Evolutionary conservation across 2,113 vertebrate genomes (phyloP), one percentile per base, ranked within the genome.

Genomic region (Cebidichthys violaceus): DNA sequence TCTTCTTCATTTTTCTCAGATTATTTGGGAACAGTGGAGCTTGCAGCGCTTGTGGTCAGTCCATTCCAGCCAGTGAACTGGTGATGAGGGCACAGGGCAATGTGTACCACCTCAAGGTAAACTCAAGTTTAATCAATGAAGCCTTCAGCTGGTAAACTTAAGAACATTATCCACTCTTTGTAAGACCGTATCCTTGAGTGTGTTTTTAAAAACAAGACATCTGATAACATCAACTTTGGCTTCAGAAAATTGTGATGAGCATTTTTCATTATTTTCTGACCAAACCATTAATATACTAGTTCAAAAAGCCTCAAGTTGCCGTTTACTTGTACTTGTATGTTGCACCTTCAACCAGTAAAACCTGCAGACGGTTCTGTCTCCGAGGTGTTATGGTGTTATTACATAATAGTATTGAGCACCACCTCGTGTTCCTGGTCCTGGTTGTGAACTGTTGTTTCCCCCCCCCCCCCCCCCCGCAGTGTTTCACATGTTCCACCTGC

Each of bases 401-500:
- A 60, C 64, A 57, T 83, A 43, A 80, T 17, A 33, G 27, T 37
- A 6, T 3, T 10, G 67, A 65, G 72, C 43, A 4, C 27, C 14
- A 24, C 41, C 50, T 52, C 1, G 9, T 72, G 55, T 37, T 82
- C 41, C 13, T 27, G 6, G 2, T 57, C 67, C 71, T 55, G 61
- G 43, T 82, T 73, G 9, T 81, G 59, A 86, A 72, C 0, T 0
- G 6, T 57, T 70, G 6, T 65, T 17, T 73, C 59, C 81, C 24
- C 54, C 43, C 45, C 54, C 37, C 50, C 39, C 65, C 41, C 52
- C 92, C 27, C n/a, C 91, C 69, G 11, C 95, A 99, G 98, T 99
- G 98, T 97, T 99, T 99, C 95, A 99, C 98, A 57, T 99, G 98
- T 96, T 99, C 98, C 95, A 99, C 98, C 96, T 99, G 98, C 96